A percentile compares a stretch with the other conserved stretches of the same genome.
phyloP scores from a whole-genome alignment of 2,888 invertebrate genomes.

The Rosalia funebris region DNA sequence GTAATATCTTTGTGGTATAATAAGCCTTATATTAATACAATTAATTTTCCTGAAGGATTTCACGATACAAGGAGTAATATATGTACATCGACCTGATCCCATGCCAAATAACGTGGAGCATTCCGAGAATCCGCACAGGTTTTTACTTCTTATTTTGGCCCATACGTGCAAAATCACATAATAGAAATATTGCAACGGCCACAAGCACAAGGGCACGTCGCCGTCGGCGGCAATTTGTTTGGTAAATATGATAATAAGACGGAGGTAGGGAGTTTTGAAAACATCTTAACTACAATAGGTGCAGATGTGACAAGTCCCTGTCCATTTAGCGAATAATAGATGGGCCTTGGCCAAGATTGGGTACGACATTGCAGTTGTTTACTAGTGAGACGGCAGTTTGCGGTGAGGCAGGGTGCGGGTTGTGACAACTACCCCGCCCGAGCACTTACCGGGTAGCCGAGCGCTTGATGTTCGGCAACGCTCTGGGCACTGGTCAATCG shows the following conservation, averaged over 20 bases:
- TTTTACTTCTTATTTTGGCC: too few species aligned
- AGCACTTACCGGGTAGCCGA: conserved; percentile 11
- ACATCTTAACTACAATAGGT: conserved; percentile 42
- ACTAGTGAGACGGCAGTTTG: conserved; percentile 47
- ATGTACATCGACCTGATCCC: too few species aligned
- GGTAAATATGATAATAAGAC: conserved; percentile 5
- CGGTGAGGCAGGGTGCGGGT: conserved; percentile 50
- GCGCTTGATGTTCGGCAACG: conserved; percentile 30
- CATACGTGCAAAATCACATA: too few species aligned
- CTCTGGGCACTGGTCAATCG: conserved; percentile 27
- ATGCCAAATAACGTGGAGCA: too few species aligned
- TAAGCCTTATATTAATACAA: too few species aligned
- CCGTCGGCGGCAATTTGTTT: conserved; percentile 19
- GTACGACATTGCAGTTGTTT: conserved; percentile 38
- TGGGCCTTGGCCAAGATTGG: conserved; percentile 9
- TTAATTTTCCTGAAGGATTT: too few species aligned
- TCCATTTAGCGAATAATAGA: conserved; percentile 34
- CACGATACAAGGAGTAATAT: too few species aligned
- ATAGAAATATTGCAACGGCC: too few species aligned
- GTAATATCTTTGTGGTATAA: too few species aligned
- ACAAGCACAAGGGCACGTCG: too few species aligned
- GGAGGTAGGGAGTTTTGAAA: conserved; percentile 27
- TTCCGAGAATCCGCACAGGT: too few species aligned
- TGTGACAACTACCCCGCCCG: conserved; percentile 51
- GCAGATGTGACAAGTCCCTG: conserved; percentile 45